A percentile compares a stretch with the other conserved stretches of the same genome.
Conservation (phyloP, 2,113 vertebrate species). For the Heloderma charlesbogerti region DNA sequence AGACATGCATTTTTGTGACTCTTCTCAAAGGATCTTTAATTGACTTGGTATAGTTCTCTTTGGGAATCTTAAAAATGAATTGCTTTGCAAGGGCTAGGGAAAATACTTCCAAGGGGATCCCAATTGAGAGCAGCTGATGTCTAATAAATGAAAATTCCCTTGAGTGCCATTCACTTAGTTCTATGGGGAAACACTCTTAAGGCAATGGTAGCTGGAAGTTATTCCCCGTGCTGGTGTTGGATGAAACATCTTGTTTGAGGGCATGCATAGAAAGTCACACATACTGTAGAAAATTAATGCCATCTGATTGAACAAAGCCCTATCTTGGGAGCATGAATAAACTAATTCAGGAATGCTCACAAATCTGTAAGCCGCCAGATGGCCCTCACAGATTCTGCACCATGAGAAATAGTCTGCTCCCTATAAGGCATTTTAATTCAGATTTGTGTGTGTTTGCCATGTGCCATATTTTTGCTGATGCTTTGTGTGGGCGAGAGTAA, state of each 20-base stretch:
- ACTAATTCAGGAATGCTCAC: conserved; percentile 51
- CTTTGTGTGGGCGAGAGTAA: not conserved
- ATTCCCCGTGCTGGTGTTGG: conserved; percentile 32
- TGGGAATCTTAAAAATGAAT: conserved; percentile 29
- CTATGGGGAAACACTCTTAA: conserved; percentile 8
- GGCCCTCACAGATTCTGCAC: conserved; percentile 40
- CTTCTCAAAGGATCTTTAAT: conserved; percentile 37
- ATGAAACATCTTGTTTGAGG: conserved; percentile 48
- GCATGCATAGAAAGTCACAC: conserved; percentile 15
- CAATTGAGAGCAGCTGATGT: not conserved
- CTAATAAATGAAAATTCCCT: not conserved
- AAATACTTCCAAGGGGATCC: not conserved
- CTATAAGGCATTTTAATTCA: conserved; percentile 22
- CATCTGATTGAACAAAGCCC: conserved; percentile 55
- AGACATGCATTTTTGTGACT: not conserved
- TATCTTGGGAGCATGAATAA: conserved; percentile 60
- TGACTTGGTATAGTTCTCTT: not conserved
- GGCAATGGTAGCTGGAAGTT: conserved; percentile 13
- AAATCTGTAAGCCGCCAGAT: conserved; percentile 62
- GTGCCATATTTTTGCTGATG: conserved; percentile 2
- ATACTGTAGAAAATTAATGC: conserved; percentile 57
- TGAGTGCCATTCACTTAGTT: not conserved
- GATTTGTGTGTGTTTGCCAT: conserved; percentile 24
- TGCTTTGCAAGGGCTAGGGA: conserved; percentile 4
- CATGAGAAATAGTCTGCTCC: conserved; percentile 44